A percentile compares a stretch with the other conserved stretches of the same genome.
Evolutionary conservation across 2,888 invertebrate genomes (phyloP).

Genomic region (Loripinus fragilis): DNA sequence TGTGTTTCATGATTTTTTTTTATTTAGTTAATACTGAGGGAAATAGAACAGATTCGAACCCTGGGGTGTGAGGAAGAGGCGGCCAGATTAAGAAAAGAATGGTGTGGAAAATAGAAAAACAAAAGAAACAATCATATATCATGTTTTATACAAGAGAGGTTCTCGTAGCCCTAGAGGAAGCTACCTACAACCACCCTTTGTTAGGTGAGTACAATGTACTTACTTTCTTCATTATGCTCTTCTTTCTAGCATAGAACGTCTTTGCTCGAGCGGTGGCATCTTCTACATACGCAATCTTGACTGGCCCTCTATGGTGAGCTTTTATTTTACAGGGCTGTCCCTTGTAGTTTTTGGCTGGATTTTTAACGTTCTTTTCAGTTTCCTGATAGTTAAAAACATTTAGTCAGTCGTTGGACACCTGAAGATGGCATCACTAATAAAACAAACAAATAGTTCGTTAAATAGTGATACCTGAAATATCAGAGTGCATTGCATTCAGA

Average conservation of each 20-base stretch:
- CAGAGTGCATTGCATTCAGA: no score
- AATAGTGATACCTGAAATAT: no score
- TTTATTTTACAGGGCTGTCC: background rate
- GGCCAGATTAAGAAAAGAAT: background rate
- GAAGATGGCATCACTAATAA: no score
- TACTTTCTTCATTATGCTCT: background rate
- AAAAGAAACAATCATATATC: background rate
- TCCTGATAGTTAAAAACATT: no score
- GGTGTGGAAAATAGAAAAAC: background rate
- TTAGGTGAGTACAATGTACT: conserved; percentile 1
- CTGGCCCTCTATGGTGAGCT: background rate
- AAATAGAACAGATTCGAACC: background rate
- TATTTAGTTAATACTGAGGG: background rate
- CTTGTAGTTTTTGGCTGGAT: no score
- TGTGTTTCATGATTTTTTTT: no score
- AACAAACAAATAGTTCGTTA: no score
- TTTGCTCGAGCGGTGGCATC: background rate
- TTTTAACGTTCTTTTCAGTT: no score
- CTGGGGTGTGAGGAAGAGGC: background rate
- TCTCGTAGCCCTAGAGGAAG: background rate
- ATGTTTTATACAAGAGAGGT: conserved; percentile 7
- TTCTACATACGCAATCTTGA: background rate
- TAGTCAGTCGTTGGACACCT: no score
- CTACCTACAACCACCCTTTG: background rate
- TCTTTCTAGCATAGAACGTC: background rate